These are phyloP conservation scores for Leptestheria dahalacensis DNA, from an alignment of 1,140 invertebrate species.

Conservation along the genomic window DNA sequence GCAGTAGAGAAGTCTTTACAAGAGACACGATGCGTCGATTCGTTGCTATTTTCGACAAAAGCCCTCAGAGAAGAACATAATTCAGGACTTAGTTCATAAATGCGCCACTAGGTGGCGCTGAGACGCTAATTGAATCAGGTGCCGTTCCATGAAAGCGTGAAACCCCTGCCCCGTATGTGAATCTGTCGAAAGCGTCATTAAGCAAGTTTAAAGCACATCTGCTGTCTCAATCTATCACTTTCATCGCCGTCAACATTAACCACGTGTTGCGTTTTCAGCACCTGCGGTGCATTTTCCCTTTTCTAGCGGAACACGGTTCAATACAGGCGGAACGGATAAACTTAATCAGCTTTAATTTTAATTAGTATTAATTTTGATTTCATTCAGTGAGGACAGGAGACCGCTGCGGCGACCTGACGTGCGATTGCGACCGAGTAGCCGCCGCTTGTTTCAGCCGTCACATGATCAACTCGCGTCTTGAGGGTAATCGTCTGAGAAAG, in stretches of 20 bases:
- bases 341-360: no score
- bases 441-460: slow-evolving; percentile 12
- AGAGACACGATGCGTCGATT: no score
- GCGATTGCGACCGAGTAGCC: slow-evolving; percentile 12
- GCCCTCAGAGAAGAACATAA: neutral
- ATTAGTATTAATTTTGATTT: neutral
- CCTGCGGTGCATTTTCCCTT: no score
- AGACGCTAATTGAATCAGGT: no score
- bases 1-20: no score
- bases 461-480: slow-evolving; percentile 11
- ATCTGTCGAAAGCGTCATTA: neutral
- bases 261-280: no score
- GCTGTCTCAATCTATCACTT: no score
- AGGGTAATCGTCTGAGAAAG: slow-evolving; percentile 13
- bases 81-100: neutral
- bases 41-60: no score
- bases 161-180: no score
- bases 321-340: no score
- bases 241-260: neutral
- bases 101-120: neutral
- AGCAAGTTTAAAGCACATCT: neutral
- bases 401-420: slow-evolving; percentile 12
- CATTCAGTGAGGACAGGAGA: slow-evolving; percentile 10
- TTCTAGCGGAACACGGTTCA: no score
- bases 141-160: no score